These are phyloP conservation scores for Meghimatium bilineatum DNA, from an alignment of 2,888 invertebrate species.

Conservation along the genomic window DNA sequence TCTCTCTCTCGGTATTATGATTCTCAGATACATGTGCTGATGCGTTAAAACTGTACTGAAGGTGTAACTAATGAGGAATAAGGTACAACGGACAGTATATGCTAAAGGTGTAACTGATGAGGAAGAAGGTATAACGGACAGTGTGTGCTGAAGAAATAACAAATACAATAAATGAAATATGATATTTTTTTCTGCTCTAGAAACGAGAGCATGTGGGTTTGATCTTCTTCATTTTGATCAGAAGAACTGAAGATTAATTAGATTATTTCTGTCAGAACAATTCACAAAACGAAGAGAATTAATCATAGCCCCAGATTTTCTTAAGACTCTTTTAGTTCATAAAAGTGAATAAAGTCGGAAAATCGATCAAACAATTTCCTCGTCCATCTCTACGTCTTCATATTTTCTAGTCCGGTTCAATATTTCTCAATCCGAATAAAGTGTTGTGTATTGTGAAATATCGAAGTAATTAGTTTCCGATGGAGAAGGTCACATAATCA, in stretches of 20 bases:
- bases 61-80: no score
- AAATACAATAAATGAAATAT: no score
- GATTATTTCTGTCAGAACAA: constrained; percentile 9
- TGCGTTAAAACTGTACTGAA: no score
- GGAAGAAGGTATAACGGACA: no score
- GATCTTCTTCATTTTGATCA: no score
- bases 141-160: no score
- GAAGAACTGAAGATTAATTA: background rate
- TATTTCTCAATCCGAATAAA: background rate
- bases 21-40: no score
- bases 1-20: no score
- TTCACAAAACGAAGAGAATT: constrained; percentile 1
- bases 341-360: constrained; percentile 5
- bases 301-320: background rate
- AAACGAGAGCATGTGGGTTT: no score
- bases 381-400: background rate
- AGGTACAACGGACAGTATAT: no score
- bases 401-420: background rate
- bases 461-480: background rate
- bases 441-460: background rate
- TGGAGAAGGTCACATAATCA: background rate
- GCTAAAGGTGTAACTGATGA: no score
- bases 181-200: no score
- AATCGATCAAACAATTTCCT: constrained; percentile 3
- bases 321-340: constrained; percentile 1